These are phyloP conservation scores for Chymomyza fuscimana DNA, from an alignment of 2,888 invertebrate genomes.

Conservation along the genomic window DNA sequence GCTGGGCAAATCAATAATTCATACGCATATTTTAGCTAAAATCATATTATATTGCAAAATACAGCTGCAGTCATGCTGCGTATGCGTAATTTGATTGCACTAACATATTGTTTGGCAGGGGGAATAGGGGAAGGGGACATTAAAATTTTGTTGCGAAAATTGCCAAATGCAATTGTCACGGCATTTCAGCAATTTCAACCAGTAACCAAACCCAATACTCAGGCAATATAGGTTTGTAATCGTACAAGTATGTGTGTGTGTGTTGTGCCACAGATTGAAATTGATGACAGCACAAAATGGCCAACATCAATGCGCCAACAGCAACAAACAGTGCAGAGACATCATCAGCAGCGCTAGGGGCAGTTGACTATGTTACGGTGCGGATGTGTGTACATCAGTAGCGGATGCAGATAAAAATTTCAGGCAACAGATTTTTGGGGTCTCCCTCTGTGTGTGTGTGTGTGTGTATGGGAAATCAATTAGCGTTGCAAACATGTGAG, in stretches of 20 bases:
- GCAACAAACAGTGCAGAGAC: neutral
- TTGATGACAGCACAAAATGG: slow-evolving; percentile 22
- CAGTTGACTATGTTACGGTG: neutral
- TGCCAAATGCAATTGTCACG: slow-evolving; percentile 60
- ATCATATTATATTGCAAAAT: slow-evolving; percentile 19
- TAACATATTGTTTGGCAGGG: slow-evolving; percentile 25
- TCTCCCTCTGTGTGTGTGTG: neutral
- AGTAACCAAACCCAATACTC: slow-evolving; percentile 4
- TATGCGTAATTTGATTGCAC: slow-evolving; percentile 56
- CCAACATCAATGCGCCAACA: neutral
- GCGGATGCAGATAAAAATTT: no score
- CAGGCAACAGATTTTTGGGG: no score
- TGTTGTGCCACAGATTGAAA: slow-evolving; percentile 18
- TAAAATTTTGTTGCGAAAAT: slow-evolving; percentile 44
- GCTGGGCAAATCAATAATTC: slow-evolving; percentile 26
- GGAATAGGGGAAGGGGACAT: neutral
- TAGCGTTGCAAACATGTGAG: slow-evolving; percentile 49
- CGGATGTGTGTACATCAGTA: neutral
- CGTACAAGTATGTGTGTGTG: slow-evolving; percentile 13
- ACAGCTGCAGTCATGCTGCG: slow-evolving; percentile 26
- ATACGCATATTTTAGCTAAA: slow-evolving; percentile 27
- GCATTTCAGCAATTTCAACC: slow-evolving; percentile 8
- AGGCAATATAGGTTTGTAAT: neutral
- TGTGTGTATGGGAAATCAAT: slow-evolving; percentile 56
- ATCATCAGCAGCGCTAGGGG: neutral